A percentile compares a stretch with the other conserved stretches of the same genome.
These are phyloP conservation scores for Gymnocypris eckloni DNA, from an alignment of 2,797 vertebrate genomes.

Conservation along the genomic window DNA sequence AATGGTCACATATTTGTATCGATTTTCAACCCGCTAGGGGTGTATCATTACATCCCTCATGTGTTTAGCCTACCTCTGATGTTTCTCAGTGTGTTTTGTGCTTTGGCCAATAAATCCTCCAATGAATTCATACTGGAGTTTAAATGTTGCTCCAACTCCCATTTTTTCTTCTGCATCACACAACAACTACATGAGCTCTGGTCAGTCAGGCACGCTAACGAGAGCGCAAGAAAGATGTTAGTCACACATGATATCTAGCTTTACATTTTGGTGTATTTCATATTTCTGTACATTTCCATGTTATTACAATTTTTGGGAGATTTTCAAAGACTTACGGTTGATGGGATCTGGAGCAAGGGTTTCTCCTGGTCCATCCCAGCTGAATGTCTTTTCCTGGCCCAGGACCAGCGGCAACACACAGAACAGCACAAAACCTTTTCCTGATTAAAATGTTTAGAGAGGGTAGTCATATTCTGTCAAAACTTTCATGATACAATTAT, in stretches of 20 bases:
- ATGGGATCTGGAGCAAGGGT: conserved; percentile 22
- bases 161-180: conserved; percentile 51
- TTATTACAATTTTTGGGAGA: neutral
- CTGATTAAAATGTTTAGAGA: conserved; percentile 21
- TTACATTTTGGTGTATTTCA: neutral
- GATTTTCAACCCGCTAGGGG: neutral
- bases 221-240: neutral
- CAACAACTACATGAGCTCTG: conserved; percentile 52
- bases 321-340: conserved; percentile 13
- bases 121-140: conserved; percentile 46
- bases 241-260: neutral
- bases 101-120: conserved; percentile 21
- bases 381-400: neutral
- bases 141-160: conserved; percentile 43
- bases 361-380: neutral
- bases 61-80: conserved; percentile 44
- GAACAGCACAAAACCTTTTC: conserved; percentile 33
- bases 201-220: conserved; percentile 46
- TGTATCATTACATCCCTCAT: neutral
- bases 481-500: neutral
- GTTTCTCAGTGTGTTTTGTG: conserved; percentile 32
- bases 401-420: conserved; percentile 31
- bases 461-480: neutral
- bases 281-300: neutral
- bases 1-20: neutral